Evolutionary conservation across 2,888 invertebrate species (phyloP).

Genomic region (Trissoscelio sp.): DNA sequence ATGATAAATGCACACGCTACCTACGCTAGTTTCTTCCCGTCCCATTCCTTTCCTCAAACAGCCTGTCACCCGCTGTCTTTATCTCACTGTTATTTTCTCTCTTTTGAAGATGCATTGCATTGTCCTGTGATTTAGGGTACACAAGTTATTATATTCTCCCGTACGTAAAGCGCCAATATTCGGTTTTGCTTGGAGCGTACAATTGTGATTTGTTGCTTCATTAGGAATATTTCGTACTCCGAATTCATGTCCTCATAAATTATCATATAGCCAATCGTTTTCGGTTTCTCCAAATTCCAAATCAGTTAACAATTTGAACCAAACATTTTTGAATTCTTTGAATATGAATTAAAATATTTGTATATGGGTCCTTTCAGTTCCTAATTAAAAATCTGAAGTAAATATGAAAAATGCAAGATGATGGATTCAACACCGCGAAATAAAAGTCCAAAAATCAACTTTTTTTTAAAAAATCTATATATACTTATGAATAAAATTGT

Average conservation of each 20-base stretch:
- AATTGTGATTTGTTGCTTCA: conserved; percentile 67
- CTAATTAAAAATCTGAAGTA: no score
- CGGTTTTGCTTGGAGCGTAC: conserved; percentile 53
- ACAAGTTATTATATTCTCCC: conserved; percentile 64
- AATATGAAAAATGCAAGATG: no score
- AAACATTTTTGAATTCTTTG: no score
- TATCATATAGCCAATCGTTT: conserved; percentile 49
- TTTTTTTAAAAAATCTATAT: no score
- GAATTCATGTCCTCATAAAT: conserved; percentile 61
- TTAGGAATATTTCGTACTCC: conserved; percentile 53
- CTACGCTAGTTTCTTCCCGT: conserved; percentile 63
- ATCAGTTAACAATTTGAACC: no score
- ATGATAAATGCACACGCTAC: conserved; percentile 65
- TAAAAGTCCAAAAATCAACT: no score
- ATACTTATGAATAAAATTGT: no score
- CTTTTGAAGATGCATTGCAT: conserved; percentile 60
- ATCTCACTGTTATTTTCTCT: conserved; percentile 48
- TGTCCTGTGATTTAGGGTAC: conserved; percentile 65
- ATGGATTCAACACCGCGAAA: no score
- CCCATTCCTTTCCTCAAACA: conserved; percentile 66
- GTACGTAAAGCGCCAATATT: conserved; percentile 64
- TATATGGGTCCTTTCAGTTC: no score
- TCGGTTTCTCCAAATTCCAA: conserved; percentile 1
- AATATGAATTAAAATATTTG: no score
- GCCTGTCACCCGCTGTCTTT: conserved; percentile 60